Conservation (phyloP, 2,797 vertebrate genomes). For the Pachyuromys duprasi region DNA sequence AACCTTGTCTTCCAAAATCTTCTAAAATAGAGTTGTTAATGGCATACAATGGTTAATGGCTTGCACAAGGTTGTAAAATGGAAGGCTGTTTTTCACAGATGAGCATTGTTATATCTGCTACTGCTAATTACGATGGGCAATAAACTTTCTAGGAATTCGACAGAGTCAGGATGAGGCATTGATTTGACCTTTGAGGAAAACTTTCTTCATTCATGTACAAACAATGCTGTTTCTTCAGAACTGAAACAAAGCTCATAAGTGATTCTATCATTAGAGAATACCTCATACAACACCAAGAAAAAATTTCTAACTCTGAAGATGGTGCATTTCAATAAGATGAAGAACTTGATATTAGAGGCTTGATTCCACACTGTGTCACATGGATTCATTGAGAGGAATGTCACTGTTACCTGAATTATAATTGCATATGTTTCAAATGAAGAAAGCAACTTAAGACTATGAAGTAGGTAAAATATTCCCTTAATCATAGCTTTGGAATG, state of each 20-base stretch:
- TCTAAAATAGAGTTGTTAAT: background rate
- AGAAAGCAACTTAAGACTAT: slow-evolving; percentile 65
- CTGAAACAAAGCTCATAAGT: background rate
- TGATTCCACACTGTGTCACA: background rate
- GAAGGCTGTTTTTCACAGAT: slow-evolving; percentile 36
- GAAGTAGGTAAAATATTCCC: slow-evolving; percentile 57
- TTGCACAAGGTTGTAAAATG: slow-evolving; percentile 50
- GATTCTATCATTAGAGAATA: background rate
- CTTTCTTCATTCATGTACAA: slow-evolving; percentile 27
- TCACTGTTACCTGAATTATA: slow-evolving; percentile 69
- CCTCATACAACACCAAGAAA: background rate
- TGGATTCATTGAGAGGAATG: slow-evolving; percentile 71
- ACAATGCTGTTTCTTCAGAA: slow-evolving; percentile 31
- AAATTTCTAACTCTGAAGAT: background rate
- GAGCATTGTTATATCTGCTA: slow-evolving; percentile 23
- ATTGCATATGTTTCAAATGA: slow-evolving; percentile 71
- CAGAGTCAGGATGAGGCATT: slow-evolving; percentile 16
- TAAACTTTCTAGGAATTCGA: background rate
- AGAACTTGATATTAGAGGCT: slow-evolving; percentile 51
- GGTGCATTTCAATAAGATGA: background rate
- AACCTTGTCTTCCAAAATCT: slow-evolving; percentile 11
- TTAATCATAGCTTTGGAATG: slow-evolving; percentile 68
- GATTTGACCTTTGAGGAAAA: background rate
- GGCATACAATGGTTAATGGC: background rate
- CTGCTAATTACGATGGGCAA: slow-evolving; percentile 4